These are phyloP conservation scores for Lithodes maja DNA, from an alignment of 2,888 invertebrate genomes.

Conservation along the genomic window DNA sequence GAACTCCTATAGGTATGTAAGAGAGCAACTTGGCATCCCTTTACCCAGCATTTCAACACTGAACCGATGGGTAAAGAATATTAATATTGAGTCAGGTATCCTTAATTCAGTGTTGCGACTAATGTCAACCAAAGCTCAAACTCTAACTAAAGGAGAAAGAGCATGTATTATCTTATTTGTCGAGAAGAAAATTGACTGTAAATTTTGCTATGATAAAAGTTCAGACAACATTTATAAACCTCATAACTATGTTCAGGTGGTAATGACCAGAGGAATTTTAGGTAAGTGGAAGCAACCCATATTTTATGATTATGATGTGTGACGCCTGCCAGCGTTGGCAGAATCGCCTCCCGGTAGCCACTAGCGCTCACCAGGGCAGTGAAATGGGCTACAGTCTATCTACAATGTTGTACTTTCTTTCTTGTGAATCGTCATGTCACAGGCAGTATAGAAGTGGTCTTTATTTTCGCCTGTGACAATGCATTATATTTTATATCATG, in stretches of 20 bases:
- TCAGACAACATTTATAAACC: neutral
- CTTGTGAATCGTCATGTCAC: too few species aligned
- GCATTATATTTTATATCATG: too few species aligned
- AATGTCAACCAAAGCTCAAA: neutral
- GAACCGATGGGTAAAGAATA: slow-evolving; percentile 12
- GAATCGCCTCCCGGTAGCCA: too few species aligned
- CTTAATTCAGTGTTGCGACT: neutral
- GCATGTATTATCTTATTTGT: neutral
- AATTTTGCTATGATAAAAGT: slow-evolving; percentile 10
- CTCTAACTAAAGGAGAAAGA: neutral
- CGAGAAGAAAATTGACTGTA: neutral
- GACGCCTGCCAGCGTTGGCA: too few species aligned
- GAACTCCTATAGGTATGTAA: neutral
- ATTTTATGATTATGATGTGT: slow-evolving; percentile 17
- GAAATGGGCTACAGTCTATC: too few species aligned
- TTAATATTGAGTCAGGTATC: neutral
- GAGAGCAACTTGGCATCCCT: neutral
- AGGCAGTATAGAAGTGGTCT: too few species aligned
- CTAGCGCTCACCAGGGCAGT: too few species aligned
- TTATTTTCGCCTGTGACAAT: too few species aligned
- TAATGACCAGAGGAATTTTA: neutral
- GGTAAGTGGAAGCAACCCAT: slow-evolving; percentile 20
- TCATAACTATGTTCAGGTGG: neutral
- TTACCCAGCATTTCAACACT: slow-evolving; percentile 8
- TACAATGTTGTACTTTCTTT: too few species aligned